Conservation (phyloP, 2,888 invertebrate genomes). For the Rhamnusium bicolor region DNA sequence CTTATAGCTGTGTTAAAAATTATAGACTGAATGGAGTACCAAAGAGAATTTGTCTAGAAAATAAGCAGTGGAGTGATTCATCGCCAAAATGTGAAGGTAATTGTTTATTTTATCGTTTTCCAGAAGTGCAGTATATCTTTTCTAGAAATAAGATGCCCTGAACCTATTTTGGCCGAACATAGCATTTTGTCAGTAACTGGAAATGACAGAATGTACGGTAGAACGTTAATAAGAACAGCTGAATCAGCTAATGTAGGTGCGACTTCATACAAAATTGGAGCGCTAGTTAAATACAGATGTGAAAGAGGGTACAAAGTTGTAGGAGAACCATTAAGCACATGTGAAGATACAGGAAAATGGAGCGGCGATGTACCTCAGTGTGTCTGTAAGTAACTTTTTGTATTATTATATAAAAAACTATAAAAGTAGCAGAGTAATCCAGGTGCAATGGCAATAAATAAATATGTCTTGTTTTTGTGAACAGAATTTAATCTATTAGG, state of each 20-base stretch:
- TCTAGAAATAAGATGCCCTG: conserved; percentile 85
- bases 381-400: conserved; percentile 78
- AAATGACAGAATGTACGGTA: conserved; percentile 91
- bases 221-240: conserved; percentile 84
- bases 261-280: conserved; percentile 88
- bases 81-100: conserved; percentile 91
- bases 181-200: conserved; percentile 91
- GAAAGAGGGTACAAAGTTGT: conserved; percentile 91
- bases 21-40: conserved; percentile 85
- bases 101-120: not conserved
- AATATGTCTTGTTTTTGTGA: no score
- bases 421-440: not conserved
- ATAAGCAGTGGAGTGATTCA: conserved; percentile 87
- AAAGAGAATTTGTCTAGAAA: conserved; percentile 81
- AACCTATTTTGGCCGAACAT: conserved; percentile 87
- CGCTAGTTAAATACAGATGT: conserved; percentile 90
- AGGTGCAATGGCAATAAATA: not conserved
- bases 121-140: not conserved
- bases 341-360: conserved; percentile 90
- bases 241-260: conserved; percentile 78
- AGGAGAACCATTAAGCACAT: conserved; percentile 88
- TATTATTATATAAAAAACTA: not conserved
- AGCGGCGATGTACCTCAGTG: conserved; percentile 88
- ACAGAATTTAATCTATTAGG: no score
- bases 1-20: conserved; percentile 85